A percentile compares a stretch with the other conserved stretches of the same genome.
Conservation (phyloP, 2,797 vertebrate genomes). For the Phrynocephalus vlangalii region DNA sequence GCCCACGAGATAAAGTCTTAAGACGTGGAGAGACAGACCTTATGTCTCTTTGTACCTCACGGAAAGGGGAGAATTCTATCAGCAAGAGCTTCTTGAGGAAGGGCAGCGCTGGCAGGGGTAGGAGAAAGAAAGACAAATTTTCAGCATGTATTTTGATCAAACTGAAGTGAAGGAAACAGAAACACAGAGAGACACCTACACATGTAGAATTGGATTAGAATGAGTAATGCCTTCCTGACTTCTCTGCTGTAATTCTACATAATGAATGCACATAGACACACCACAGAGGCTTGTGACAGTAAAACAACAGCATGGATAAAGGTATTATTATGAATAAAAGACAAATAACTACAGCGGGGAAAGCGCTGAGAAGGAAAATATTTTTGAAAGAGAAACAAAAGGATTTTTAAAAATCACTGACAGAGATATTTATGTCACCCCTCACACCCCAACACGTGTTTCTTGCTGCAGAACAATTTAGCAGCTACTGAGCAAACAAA, state of each 20-base stretch:
- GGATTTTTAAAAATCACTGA: not conserved
- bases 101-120: too few relatives aligned
- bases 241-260: not conserved
- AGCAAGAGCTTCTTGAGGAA: not conserved
- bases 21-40: not conserved
- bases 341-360: not conserved
- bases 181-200: not conserved
- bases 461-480: not conserved
- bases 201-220: not conserved
- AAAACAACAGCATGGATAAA: not conserved
- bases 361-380: too few relatives aligned
- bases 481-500: not conserved
- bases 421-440: not conserved
- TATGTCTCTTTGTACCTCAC: not conserved
- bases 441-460: not conserved
- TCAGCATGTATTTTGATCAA: not conserved
- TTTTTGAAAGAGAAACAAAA: not conserved
- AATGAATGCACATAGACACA: not conserved
- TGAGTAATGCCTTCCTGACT: not conserved
- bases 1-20: not conserved
- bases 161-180: not conserved
- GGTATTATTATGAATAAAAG: not conserved
- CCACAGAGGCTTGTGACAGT: not conserved
- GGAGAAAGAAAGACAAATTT: not conserved
- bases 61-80: too few relatives aligned